phyloP scores from a whole-genome alignment of 2,888 invertebrate species.

The Scaptomyza parva region DNA sequence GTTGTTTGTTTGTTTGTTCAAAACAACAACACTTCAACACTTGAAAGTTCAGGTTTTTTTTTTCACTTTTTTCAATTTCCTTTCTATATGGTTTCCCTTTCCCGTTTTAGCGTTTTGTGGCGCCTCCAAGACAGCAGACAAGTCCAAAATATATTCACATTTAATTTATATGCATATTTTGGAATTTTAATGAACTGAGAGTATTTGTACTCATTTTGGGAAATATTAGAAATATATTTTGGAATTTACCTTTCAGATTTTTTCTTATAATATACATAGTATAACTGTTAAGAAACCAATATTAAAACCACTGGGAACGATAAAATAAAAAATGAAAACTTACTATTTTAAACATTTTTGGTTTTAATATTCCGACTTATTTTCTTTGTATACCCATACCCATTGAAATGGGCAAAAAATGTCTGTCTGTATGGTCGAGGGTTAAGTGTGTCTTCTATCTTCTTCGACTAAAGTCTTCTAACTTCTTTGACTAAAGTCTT shows the following conservation, averaged over 20 bases:
- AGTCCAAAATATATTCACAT: neutral
- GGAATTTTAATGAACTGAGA: constrained; percentile 55
- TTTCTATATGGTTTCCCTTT: constrained; percentile 56
- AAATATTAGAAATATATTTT: neutral
- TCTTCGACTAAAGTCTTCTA: too few relatives aligned
- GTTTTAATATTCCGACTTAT: too few relatives aligned
- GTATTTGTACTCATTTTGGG: constrained; percentile 34
- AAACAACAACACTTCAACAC: constrained; percentile 73
- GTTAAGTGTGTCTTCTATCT: too few relatives aligned
- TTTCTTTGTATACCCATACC: too few relatives aligned
- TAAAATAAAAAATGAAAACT: too few relatives aligned
- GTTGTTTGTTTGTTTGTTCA: constrained; percentile 55
- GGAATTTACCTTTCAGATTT: neutral
- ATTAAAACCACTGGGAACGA: too few relatives aligned
- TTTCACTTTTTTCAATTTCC: constrained; percentile 54
- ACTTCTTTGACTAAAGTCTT: too few relatives aligned
- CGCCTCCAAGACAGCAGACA: constrained; percentile 21
- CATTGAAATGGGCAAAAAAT: too few relatives aligned
- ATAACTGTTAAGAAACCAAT: too few relatives aligned
- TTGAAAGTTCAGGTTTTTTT: constrained; percentile 52
- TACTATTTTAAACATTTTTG: too few relatives aligned
- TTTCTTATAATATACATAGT: too few relatives aligned
- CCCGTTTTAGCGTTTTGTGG: constrained; percentile 18
- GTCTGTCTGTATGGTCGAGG: too few relatives aligned
- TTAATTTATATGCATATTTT: constrained; percentile 1